Base-by-base conservation (phyloP, 30 jellyfish, hydroid and myxozoan genomes). In the Aurelia sp. region DNA sequence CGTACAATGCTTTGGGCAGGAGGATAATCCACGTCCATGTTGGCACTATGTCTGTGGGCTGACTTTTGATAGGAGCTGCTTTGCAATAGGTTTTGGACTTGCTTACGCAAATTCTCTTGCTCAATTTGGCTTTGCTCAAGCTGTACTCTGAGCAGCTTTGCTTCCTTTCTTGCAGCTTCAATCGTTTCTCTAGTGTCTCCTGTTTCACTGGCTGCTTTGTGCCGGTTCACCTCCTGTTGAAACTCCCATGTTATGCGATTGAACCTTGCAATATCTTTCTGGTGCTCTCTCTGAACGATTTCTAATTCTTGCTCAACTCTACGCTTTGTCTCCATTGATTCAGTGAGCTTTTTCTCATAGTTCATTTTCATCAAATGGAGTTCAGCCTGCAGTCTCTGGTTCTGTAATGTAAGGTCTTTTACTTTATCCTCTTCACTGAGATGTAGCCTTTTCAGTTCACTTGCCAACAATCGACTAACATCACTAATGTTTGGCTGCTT, bases 281-380 rank as follows among this genome's bases (percentile, higher is more conserved):
- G 99, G 74, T 96, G 97, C 83, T 95, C 99, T 19, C 99, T 85
- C 40, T 90, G 99, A 16, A 95, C 92, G 60, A 92, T 86, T 70
- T 95, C 99, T 23, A 95, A 78, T 83, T 95, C 99, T 81, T 89
- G 97, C 79, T 95, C 99, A 50, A 95, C 95, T 27, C 95, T 95
- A 11, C 92, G 89, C 84, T 95, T 95, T 21, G 98, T 85, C 16
- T 95, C 98, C 65, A 78, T 37, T 11, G 96, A 90, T 22, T 95
- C 99, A 8, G 92, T 52, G 50, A 82, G 66, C 75, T 95, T 95
- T 83, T 89, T 89, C n/a, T 90, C 92, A 62, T 87, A 87, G 84
- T 95, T 96, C 85, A 95, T 74, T 65, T 95, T 89, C 85, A 90
- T 86, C 31, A 89, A 60, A 21, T 95, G 99, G 52, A 95, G 70